A percentile compares a stretch with the other conserved stretches of the same genome.
phyloP scores from a whole-genome alignment of 2,797 vertebrate species.

The Stomatorhinus walkeri region DNA sequence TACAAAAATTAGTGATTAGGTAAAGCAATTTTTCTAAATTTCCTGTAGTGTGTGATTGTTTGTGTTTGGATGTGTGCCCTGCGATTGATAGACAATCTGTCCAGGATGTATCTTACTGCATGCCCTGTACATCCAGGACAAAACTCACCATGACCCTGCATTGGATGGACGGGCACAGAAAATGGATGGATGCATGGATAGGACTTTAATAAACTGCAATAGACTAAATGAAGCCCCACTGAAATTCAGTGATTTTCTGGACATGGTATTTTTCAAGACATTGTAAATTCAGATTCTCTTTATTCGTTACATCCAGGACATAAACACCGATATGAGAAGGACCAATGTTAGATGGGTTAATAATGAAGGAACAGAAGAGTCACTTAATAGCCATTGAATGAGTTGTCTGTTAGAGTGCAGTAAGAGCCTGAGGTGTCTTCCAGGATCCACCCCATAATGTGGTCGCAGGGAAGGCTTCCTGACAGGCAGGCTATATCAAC shows the following conservation, averaged over 20 bases:
- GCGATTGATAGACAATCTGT: background rate
- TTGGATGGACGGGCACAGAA: background rate
- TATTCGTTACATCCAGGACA: background rate
- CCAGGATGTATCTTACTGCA: background rate
- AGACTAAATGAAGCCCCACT: background rate
- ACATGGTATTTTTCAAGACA: background rate
- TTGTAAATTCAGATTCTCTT: background rate
- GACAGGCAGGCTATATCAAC: background rate
- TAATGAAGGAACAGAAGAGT: background rate
- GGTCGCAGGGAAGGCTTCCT: background rate
- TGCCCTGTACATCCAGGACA: background rate
- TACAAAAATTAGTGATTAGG: background rate
- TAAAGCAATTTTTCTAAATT: background rate
- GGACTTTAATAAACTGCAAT: background rate
- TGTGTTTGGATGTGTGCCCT: background rate
- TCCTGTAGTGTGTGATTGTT: background rate
- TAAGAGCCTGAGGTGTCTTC: background rate
- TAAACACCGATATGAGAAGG: background rate
- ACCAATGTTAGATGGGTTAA: background rate
- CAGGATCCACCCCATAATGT: background rate
- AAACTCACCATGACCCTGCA: background rate
- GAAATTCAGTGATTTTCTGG: background rate
- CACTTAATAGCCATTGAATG: background rate
- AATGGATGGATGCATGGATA: background rate
- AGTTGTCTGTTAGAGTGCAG: background rate